Evolutionary conservation across 2,888 invertebrate species (phyloP).

Genomic region (Nycteola revayana): DNA sequence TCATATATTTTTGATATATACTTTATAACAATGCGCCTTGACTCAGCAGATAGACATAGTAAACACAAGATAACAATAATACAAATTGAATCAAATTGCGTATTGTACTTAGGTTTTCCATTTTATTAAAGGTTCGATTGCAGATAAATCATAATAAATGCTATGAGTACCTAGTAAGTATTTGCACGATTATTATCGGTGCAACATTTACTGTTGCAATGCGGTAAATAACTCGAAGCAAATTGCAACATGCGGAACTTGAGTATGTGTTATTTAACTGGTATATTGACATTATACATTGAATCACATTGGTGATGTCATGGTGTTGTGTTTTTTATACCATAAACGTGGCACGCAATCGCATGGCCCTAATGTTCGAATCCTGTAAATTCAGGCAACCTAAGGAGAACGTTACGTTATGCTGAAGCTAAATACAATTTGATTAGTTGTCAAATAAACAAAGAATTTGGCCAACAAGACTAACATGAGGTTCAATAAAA

Average conservation of each 20-base stretch:
- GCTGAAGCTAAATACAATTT: too few relatives aligned
- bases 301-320: conserved; percentile 50
- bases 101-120: too few relatives aligned
- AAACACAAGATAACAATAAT: conserved; percentile 22
- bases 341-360: too few relatives aligned
- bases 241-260: conserved; percentile 49
- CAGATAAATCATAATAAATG: conserved; percentile 36
- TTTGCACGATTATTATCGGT: conserved; percentile 31
- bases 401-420: too few relatives aligned
- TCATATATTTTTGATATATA: conserved; percentile 15
- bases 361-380: too few relatives aligned
- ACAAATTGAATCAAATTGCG: conserved; percentile 23
- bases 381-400: too few relatives aligned
- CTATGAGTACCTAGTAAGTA: conserved; percentile 24
- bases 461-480: too few relatives aligned
- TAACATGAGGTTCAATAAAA: too few relatives aligned
- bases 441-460: too few relatives aligned
- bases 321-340: too few relatives aligned
- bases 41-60: conserved; percentile 22
- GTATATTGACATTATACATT: conserved; percentile 45
- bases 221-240: conserved; percentile 27
- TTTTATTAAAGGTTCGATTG: conserved; percentile 29
- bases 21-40: conserved; percentile 2
- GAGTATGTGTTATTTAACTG: conserved; percentile 38
- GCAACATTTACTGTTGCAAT: conserved; percentile 30